A percentile compares a stretch with the other conserved stretches of the same genome.
Conservation (phyloP, 2,797 vertebrate genomes). For the Acanthurus lineatus region DNA sequence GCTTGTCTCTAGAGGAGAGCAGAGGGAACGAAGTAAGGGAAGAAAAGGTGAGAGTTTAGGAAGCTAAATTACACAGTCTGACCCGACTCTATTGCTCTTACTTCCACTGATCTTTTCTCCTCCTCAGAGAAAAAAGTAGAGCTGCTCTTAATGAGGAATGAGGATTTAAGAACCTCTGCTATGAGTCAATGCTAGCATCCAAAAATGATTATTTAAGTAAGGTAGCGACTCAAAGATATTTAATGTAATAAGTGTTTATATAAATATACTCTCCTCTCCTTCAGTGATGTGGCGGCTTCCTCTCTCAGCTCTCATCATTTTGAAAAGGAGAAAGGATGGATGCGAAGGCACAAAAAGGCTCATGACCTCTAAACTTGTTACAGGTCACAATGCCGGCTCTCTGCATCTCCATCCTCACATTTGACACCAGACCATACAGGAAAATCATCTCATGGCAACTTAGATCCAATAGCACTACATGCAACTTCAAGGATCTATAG, state of each 20-base stretch:
- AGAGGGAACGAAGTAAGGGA: slow-evolving; percentile 22
- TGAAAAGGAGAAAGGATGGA: slow-evolving; percentile 14
- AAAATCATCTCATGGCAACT: slow-evolving; percentile 20
- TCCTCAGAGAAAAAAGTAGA: slow-evolving; percentile 34
- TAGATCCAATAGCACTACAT: slow-evolving; percentile 44
- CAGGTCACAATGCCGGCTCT: slow-evolving; percentile 13
- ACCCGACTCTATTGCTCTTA: slow-evolving; percentile 26
- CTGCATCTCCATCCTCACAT: slow-evolving; percentile 35
- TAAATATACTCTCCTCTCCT: slow-evolving; percentile 12
- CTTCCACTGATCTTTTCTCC: slow-evolving; percentile 38
- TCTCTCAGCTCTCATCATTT: slow-evolving; percentile 32
- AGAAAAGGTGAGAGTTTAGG: slow-evolving; percentile 62
- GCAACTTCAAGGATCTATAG: not conserved
- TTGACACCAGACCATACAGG: slow-evolving; percentile 18
- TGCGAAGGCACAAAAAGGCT: slow-evolving; percentile 8
- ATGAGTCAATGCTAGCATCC: slow-evolving; percentile 44
- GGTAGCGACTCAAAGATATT: slow-evolving; percentile 33
- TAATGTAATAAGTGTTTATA: slow-evolving; percentile 9
- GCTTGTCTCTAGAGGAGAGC: slow-evolving; percentile 32
- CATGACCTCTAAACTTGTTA: not conserved
- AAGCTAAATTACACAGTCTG: slow-evolving; percentile 58
- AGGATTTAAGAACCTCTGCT: slow-evolving; percentile 48
- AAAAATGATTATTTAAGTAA: slow-evolving; percentile 21
- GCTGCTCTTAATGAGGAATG: slow-evolving; percentile 52
- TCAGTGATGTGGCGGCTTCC: slow-evolving; percentile 54